Evolutionary conservation across 2,888 invertebrate genomes (phyloP).

Genomic region (Carpatolechia fugitivella): DNA sequence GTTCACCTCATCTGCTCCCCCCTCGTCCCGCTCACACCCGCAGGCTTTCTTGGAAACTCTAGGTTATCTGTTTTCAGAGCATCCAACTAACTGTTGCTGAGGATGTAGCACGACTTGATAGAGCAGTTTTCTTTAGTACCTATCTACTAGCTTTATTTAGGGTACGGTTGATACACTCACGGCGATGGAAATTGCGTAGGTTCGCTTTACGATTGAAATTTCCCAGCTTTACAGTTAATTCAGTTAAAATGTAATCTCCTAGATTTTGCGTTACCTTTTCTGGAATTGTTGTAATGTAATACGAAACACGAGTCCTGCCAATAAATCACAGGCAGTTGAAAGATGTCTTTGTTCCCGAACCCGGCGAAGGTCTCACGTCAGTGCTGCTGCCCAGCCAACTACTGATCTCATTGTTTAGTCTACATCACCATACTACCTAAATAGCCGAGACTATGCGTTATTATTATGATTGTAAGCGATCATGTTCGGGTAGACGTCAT

Average conservation of each 20-base stretch:
- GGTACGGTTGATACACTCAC: no score
- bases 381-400: conserved; percentile 44
- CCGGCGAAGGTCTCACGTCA: conserved; percentile 39
- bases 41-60: conserved; percentile 36
- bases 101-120: background rate
- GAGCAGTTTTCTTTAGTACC: background rate
- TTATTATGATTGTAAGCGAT: background rate
- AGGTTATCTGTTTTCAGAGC: conserved; percentile 23
- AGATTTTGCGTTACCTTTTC: no score
- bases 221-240: no score
- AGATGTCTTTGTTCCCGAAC: conserved; percentile 52
- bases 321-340: conserved; percentile 33
- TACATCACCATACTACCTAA: conserved; percentile 50
- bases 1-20: conserved; percentile 57
- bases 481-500: background rate
- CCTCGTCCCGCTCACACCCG: conserved; percentile 27
- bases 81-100: background rate
- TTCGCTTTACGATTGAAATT: no score
- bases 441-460: conserved; percentile 38
- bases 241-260: no score
- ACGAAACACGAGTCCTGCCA: conserved; percentile 9
- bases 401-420: conserved; percentile 77
- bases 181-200: no score
- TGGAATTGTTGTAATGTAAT: no score
- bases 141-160: no score